Base-by-base conservation (phyloP, 2,888 invertebrate genomes). In the Oscheius sp. region DNA sequence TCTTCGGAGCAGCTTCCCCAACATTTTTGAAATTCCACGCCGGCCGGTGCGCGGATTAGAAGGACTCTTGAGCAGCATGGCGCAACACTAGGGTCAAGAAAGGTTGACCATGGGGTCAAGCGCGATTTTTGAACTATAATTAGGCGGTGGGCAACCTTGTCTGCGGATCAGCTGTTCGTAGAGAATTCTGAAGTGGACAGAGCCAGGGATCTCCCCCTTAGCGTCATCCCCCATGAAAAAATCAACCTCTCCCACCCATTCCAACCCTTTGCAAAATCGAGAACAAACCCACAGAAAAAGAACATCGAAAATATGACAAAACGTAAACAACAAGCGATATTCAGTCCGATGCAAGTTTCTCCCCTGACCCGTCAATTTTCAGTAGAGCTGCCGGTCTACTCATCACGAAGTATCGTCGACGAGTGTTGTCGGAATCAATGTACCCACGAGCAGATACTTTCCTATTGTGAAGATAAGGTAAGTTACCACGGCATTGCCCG, bases 61-160 rank as follows among this genome's bases (percentile, higher is more conserved):
- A 13, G 13, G 29, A 35, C 66, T 66, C 66, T 66, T 66, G 66
- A 66, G 66, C 49, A 49, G 45, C 46, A 27, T 66, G 66, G 66
- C 66, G 66, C 52, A 66, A 66, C 66, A 52, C 52, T 27, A 18
- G 52, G 66, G 66, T 66, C 66, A 66, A 66, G 66, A 66, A 66
- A 66, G 66, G 52, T n/a, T 63, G 45, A n/a, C 27, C 29, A 7
- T 21, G 52, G 66, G 66, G 66, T 66, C 66, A 66, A 66, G 61
- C 58, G 29, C n/a, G 35, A 35, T 35, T 35, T 18, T 49, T 49
- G 16, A 49, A 49, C 49, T 49, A 49, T 49, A 49, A 49, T 49
- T 49, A 49, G 45, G 13, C 45, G 7, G 45, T 43, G 7, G 7
- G 18, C 49, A 13, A 3, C 18, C 13, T 49, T 13, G 6, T 13